These are phyloP conservation scores for Epinephelus fuscoguttatus DNA, from an alignment of 2,113 vertebrate species.

Conservation along the genomic window DNA sequence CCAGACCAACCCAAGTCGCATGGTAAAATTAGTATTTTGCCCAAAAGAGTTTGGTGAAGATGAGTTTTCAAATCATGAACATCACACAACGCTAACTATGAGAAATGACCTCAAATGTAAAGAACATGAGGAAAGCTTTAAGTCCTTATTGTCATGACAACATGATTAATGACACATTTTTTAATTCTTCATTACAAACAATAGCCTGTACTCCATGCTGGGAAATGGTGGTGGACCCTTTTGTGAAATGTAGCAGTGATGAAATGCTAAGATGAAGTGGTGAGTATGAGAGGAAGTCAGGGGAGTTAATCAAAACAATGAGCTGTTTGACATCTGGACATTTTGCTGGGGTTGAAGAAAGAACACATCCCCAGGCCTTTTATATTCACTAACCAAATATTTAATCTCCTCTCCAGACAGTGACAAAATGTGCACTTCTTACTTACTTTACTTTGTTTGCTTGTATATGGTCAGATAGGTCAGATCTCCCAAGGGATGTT, in stretches of 20 bases:
- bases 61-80: neutral
- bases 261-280: neutral
- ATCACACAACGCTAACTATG: neutral
- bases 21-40: neutral
- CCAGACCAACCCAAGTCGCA: too few relatives aligned
- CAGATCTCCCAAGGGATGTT: neutral
- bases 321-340: constrained; percentile 83
- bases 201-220: neutral
- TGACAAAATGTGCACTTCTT: neutral
- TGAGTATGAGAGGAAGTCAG: constrained; percentile 33
- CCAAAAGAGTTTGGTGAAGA: neutral
- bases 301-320: constrained; percentile 34
- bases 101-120: neutral
- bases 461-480: neutral
- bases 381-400: constrained; percentile 37
- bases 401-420: neutral
- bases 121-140: neutral
- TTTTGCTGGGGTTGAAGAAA: constrained; percentile 23
- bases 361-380: constrained; percentile 2
- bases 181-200: neutral
- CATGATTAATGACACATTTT: neutral
- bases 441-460: constrained; percentile 2
- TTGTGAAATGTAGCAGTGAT: constrained; percentile 4
- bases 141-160: neutral
- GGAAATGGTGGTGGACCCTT: neutral